Conservation (phyloP, 2,113 vertebrate species). For the Aepyceros melampus region DNA sequence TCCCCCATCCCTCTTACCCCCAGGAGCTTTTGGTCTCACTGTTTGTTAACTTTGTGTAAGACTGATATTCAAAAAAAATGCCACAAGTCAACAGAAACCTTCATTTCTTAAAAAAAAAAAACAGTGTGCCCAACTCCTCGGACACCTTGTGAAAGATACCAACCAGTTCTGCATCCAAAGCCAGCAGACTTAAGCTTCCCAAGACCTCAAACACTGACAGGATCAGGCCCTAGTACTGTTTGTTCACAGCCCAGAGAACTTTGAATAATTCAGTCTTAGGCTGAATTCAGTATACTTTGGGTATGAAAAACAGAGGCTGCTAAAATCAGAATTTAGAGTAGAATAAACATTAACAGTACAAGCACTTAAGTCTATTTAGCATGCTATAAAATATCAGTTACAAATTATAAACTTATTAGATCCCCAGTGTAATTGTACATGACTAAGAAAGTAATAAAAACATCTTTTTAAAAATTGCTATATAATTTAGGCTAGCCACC, state of each 20-base stretch:
- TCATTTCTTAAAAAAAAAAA: neutral
- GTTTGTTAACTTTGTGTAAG: neutral
- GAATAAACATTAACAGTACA: neutral
- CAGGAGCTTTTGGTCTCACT: neutral
- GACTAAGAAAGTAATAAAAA: slow-evolving; percentile 16
- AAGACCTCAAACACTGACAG: neutral
- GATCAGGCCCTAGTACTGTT: neutral
- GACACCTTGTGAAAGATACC: neutral
- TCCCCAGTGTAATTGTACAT: neutral
- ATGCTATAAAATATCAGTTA: neutral
- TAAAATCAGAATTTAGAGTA: neutral
- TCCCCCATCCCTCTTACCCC: neutral
- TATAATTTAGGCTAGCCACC: neutral
- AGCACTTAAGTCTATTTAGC: neutral
- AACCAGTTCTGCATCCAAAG: neutral
- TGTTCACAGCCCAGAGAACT: neutral
- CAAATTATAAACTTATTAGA: slow-evolving; percentile 15
- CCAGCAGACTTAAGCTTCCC: neutral
- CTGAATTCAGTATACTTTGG: neutral
- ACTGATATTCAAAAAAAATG: neutral
- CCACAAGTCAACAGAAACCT: neutral
- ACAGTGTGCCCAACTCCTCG: neutral
- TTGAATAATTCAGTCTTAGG: neutral
- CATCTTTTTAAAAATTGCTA: neutral
- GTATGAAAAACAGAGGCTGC: neutral